phyloP scores from a whole-genome alignment of 2,888 invertebrate genomes.

The Acleris laterana region DNA sequence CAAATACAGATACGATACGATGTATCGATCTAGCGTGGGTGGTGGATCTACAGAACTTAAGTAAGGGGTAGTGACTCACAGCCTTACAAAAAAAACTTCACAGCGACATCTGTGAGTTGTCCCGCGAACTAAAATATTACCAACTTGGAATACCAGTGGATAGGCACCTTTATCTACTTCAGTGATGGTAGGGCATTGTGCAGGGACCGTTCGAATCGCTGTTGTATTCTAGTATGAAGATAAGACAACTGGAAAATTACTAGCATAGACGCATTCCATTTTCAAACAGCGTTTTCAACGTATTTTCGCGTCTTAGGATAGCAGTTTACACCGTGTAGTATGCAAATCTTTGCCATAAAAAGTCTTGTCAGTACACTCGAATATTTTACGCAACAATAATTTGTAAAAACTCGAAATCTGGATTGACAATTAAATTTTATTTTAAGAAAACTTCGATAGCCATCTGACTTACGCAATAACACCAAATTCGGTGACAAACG shows the following conservation, averaged over 20 bases:
- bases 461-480: conserved; percentile 9
- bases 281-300: too few relatives aligned
- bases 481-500: neutral
- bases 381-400: neutral
- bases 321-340: too few relatives aligned
- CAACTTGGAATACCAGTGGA: neutral
- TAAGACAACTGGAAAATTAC: too few relatives aligned
- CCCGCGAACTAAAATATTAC: neutral
- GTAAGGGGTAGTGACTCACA: conserved; percentile 7
- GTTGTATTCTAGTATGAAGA: too few relatives aligned
- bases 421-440: neutral
- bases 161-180: too few relatives aligned
- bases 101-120: neutral
- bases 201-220: too few relatives aligned
- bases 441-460: neutral
- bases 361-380: neutral
- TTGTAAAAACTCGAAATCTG: neutral
- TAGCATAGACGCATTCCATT: too few relatives aligned
- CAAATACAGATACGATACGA: conserved; percentile 30
- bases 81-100: neutral
- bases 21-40: conserved; percentile 32
- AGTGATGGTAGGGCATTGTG: too few relatives aligned
- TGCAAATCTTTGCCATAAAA: neutral
- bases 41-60: conserved; percentile 8
- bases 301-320: too few relatives aligned